phyloP scores from a whole-genome alignment of 1,140 invertebrate genomes.

The Rhopalosiphum padi region DNA sequence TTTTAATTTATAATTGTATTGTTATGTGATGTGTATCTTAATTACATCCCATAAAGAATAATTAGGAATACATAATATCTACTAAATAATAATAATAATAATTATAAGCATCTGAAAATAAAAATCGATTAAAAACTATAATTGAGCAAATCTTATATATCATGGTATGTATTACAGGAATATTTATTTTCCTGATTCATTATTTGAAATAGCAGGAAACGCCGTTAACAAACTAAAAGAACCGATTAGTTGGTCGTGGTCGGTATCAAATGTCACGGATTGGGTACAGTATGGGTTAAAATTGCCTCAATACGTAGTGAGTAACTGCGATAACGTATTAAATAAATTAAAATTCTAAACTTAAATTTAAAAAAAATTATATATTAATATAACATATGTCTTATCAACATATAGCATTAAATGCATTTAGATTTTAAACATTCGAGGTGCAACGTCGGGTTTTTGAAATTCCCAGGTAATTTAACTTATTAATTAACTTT shows the following conservation, averaged over 20 bases:
- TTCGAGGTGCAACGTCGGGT: neutral
- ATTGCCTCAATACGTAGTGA: slow-evolving; percentile 43
- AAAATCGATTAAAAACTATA: neutral
- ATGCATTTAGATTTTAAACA: neutral
- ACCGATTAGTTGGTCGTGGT: slow-evolving; percentile 46
- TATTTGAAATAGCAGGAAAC: slow-evolving; percentile 40
- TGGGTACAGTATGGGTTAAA: slow-evolving; percentile 11
- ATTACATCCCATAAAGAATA: neutral
- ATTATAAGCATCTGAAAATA: neutral
- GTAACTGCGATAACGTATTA: neutral
- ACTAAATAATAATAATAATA: neutral
- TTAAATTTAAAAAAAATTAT: neutral
- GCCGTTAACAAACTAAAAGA: slow-evolving; percentile 19
- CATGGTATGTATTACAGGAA: neutral
- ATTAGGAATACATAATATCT: neutral
- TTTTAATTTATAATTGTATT: slow-evolving; percentile 15
- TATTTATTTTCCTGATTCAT: slow-evolving; percentile 20
- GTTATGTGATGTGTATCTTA: neutral
- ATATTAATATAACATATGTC: neutral
- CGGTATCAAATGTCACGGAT: slow-evolving; percentile 22
- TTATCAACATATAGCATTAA: neutral
- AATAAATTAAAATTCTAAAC: neutral
- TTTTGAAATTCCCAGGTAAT: neutral
- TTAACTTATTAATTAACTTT: neutral
- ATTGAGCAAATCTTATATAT: neutral